Evolutionary conservation across 2,113 vertebrate genomes (phyloP).

Genomic region (Myotis lucifugus): DNA sequence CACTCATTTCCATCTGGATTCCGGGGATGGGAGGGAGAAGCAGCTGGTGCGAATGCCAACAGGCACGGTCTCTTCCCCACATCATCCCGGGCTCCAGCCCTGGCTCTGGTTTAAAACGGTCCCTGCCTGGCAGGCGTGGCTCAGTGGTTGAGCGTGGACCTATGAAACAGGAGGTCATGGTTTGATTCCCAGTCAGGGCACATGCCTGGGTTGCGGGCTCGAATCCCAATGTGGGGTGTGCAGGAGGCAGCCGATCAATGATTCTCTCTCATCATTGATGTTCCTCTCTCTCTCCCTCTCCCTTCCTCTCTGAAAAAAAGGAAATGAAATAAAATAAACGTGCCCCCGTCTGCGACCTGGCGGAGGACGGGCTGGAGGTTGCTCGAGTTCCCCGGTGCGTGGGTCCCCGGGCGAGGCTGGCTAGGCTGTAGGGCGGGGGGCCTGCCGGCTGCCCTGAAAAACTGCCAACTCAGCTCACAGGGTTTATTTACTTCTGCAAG

Average conservation of each 20-base stretch:
- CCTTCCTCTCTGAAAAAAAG: no score
- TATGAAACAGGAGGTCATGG: no score
- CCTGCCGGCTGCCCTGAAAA: not conserved
- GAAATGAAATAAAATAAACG: no score
- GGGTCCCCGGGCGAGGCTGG: not conserved
- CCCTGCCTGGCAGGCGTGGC: not conserved
- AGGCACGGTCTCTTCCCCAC: not conserved
- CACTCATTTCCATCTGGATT: not conserved
- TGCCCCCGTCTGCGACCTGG: no score
- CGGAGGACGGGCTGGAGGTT: not conserved
- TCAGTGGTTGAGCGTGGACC: no score
- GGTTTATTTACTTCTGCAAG: conserved; percentile 43
- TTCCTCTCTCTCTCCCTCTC: no score
- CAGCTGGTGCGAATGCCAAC: rapidly evolving
- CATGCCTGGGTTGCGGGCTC: no score
- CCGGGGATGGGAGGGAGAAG: not conserved
- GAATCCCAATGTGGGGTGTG: no score
- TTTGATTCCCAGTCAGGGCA: no score
- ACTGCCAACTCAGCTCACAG: not conserved
- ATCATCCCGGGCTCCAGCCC: rapidly evolving
- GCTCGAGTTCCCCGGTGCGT: rapidly evolving
- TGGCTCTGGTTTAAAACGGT: not conserved
- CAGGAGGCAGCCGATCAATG: no score
- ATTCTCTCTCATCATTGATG: no score
- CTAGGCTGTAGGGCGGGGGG: not conserved